These are phyloP conservation scores for Diloba caeruleocephala DNA, from an alignment of 2,888 invertebrate species.

Conservation along the genomic window DNA sequence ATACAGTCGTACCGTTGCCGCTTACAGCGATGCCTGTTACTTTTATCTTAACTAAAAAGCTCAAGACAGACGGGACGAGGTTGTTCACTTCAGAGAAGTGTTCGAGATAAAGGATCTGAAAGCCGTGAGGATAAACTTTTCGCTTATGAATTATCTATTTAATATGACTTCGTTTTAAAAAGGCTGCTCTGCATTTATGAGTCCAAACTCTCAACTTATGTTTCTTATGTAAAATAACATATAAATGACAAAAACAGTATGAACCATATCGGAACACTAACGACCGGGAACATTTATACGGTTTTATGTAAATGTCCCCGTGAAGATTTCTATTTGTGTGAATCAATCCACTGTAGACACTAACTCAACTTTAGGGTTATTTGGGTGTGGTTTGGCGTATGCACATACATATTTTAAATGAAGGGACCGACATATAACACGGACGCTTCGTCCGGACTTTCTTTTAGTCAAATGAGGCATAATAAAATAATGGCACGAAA, in stretches of 20 bases:
- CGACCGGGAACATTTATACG: constrained; percentile 52
- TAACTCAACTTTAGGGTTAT: constrained; percentile 69
- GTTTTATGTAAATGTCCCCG: constrained; percentile 55
- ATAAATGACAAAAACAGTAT: constrained; percentile 26
- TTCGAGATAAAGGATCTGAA: constrained; percentile 46
- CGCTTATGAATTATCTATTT: constrained; percentile 35
- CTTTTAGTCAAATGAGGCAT: constrained; percentile 86
- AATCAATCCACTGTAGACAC: constrained; percentile 60
- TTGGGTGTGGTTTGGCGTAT: constrained; percentile 66
- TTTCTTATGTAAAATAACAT: constrained; percentile 10
- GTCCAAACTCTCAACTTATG: constrained; percentile 14
- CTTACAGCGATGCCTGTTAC: constrained; percentile 60
- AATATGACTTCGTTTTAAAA: constrained; percentile 11
- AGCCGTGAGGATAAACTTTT: constrained; percentile 23
- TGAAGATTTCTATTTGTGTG: constrained; percentile 58
- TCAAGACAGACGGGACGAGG: constrained; percentile 47
- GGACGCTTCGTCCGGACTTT: constrained; percentile 79
- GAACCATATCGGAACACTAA: constrained; percentile 39
- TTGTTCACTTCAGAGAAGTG: constrained; percentile 44
- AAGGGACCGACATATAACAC: constrained; percentile 77
- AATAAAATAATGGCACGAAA: constrained; percentile 85
- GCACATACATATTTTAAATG: constrained; percentile 84
- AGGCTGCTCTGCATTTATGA: constrained; percentile 7
- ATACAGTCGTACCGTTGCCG: constrained; percentile 58
- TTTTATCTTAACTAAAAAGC: constrained; percentile 65